Evolutionary conservation across 1,140 invertebrate species (phyloP), one percentile per base, ranked within the genome.

Genomic region (Polypedilum pembai): DNA sequence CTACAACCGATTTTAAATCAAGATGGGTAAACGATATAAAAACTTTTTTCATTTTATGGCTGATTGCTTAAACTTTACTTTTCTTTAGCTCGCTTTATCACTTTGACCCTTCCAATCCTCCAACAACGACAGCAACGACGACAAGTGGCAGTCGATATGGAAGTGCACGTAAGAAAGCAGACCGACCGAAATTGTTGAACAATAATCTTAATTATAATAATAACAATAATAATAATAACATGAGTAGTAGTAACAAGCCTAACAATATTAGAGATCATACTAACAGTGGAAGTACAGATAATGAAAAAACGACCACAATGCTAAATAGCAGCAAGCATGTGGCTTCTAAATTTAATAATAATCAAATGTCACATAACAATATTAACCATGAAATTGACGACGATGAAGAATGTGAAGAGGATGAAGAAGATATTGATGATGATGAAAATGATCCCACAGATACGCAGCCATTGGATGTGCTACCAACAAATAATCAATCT

Each of bases 101-200:
- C 75, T 91, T 88, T 80, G 89, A 91, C 80, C 90, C 91, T 45
- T 85, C 85, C 45, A 91, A 90, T 80, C 87, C 88, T 76, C 88
- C 87, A 78, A 85, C 80, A 79, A 84, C 80, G 81, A 79, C 24
- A 5, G 5, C 24, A 5, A 33, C 24, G 24, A 33, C 24, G 24
- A 3, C 24, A 33, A 33, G 24, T 33, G 24, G 78, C 79, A 73
- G 77, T 40, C 24, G 72, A 8, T 76, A 79, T 72, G 80, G 82
- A 45, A 73, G 17, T 74, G 74, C 77, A 40, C 66, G 74, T 24
- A 77, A 66, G 18, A 75, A 65, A 75, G 75, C 1, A 73, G 76
- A n/a, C 21, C 5, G 15, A 17, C 72, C 17, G 73, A 76, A 21
- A 69, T 7, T 33, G 45, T 73, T 75, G 15, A 73, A 18, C 20